phyloP scores from a whole-genome alignment of 2,113 vertebrate species.

The Macheiramphus alcinus region DNA sequence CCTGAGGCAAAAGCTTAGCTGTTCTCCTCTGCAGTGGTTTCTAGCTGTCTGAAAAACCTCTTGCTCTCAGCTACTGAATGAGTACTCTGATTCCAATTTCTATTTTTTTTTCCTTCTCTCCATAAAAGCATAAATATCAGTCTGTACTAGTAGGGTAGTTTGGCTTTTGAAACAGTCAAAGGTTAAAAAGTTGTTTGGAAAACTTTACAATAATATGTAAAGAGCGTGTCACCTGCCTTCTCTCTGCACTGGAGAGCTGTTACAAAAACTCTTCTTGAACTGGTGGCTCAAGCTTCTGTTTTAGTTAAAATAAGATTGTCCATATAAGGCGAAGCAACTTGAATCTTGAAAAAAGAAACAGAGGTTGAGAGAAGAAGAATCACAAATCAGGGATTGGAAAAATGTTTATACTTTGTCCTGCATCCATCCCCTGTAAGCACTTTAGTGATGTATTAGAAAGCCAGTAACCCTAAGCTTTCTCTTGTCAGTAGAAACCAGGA shows the following conservation, averaged over 20 bases:
- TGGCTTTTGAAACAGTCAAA: neutral
- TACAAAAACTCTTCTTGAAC: neutral
- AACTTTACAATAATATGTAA: neutral
- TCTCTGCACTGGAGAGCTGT: neutral
- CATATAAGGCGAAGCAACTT: neutral
- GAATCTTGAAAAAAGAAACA: neutral
- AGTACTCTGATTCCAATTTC: neutral
- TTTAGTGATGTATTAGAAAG: neutral
- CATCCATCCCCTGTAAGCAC: neutral
- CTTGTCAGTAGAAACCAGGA: neutral
- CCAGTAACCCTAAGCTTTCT: neutral
- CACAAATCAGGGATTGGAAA: neutral
- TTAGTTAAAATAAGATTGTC: constrained; percentile 3
- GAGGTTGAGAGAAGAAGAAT: neutral
- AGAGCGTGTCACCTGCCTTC: neutral
- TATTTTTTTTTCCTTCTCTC: neutral
- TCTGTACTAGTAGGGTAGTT: neutral
- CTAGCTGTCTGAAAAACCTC: neutral
- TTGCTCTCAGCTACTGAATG: neutral
- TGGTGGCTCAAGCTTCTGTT: neutral
- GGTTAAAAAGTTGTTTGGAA: neutral
- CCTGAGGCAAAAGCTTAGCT: neutral
- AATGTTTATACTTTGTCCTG: neutral
- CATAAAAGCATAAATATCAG: neutral
- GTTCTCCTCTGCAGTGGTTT: neutral